Evolutionary conservation across 2,797 vertebrate species (phyloP), one percentile per base, ranked within the genome.

Genomic region (Salmo trutta): DNA sequence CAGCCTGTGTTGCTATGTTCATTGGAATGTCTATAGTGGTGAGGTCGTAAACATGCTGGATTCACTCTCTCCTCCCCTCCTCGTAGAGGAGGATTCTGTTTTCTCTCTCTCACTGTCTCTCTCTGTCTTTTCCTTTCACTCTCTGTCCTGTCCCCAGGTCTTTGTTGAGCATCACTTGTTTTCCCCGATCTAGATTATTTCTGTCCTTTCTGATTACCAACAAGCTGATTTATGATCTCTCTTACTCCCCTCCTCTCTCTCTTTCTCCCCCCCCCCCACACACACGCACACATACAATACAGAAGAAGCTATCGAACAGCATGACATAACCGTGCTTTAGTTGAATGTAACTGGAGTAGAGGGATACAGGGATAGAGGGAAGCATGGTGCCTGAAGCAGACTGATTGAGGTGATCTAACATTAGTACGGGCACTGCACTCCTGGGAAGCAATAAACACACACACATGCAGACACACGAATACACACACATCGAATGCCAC

Each of bases 351-450:
- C 19, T 17, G 54, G 17, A 65, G 24, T 7, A 15, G 17, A 36
- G 66, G 68, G 24, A 41, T 41, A 41, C 41, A 41, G 41, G 8
- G 41, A 33, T 54, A 68, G 33, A 19, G 33, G 27, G 27, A 64
- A 65, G 71, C 59, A 67, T 4, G 29, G 80, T 66, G 66, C 17
- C 29, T 27, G 80, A 83, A 86, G 81, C 71, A 71, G 82, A 77
- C 89, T 88, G 90, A 91, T 88, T 82, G 88, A 89, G 87, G 85
- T 87, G 89, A 89, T 91, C 90, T 88, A 91, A 90, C 92, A 89
- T 91, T 91, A 91, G 88, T 87, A 88, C 80, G 88, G 89, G 89
- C 89, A 88, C 82, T 56, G 75, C 89, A 91, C 88, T 88, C 91
- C 86, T 67, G 84, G 87, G 90, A 92, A 83, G 87, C 90, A 92